Evolutionary conservation across 1,140 invertebrate species (phyloP), one percentile per base, ranked within the genome.

Genomic region (Papilio xuthus): DNA sequence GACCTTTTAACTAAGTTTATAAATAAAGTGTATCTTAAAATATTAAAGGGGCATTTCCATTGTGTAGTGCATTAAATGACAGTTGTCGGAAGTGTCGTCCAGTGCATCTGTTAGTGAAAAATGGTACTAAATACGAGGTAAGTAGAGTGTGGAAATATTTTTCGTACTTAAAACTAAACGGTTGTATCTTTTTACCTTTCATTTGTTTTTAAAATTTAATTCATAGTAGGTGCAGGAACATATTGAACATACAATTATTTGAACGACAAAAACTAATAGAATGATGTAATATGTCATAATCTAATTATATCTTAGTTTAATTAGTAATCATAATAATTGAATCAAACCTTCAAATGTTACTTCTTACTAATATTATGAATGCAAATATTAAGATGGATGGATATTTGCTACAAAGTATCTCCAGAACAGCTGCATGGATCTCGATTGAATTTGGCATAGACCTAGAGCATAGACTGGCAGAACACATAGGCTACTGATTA

Each of bases 101-200:
- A 85, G 89, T 86, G 86, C 81, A 79, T 81, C 78, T 78, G 79
- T 83, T 75, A 84, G 87, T 90, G 86, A 83, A 88, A 91, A 90
- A 93, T 93, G 91, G 83, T 89, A 82, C 80, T 88, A 80, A 90
- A 83, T 86, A 37, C 86, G 76, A 90, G 88, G 92, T 93, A 88
- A 91, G 88, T 85, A 81, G 79, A 82, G 79, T 86, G 83, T 80
- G 79, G 63, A 80, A 60, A 80, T 47, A 53, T 71, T 75, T 70
- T 70, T 79, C 80, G 15, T 15, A n/a, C 44, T 84, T 80, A 72
- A 69, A 37, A 18, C 18, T 41, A 26, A 60, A 69, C 4, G 6
- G 26, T n/a, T n/a, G 28, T 26, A 60, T 0, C 18, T 60, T 42
- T 77, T 70, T 78, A 13, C 28, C 18, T 70, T 41, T 47, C 20